Evolutionary conservation across 2,888 invertebrate species (phyloP).

Genomic region (Busseola fusca): DNA sequence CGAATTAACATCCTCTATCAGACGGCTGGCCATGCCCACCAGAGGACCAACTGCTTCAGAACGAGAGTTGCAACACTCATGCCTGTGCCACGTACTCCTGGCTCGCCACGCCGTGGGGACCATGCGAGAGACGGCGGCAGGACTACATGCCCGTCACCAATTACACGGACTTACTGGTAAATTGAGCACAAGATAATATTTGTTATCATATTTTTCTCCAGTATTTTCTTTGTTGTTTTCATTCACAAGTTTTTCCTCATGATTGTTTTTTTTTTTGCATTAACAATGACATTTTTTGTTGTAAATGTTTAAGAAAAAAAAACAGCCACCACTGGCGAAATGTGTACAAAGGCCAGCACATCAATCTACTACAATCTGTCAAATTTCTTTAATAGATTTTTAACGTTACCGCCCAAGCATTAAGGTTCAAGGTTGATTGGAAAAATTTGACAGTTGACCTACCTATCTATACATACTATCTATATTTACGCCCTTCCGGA

Average conservation of each 20-base stretch:
- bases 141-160: constrained; percentile 79
- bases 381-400: no score
- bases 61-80: constrained; percentile 89
- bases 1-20: constrained; percentile 57
- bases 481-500: neutral
- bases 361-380: no score
- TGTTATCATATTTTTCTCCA: neutral
- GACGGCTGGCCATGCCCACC: constrained; percentile 89
- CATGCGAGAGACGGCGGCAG: constrained; percentile 80
- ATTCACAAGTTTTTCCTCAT: neutral
- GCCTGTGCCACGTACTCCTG: constrained; percentile 90
- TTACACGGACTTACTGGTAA: constrained; percentile 81
- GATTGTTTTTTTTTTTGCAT: neutral
- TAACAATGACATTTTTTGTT: no score
- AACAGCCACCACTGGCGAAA: neutral
- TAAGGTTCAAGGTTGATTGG: no score
- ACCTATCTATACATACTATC: no score
- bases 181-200: constrained; percentile 4
- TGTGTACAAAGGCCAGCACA: neutral
- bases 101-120: constrained; percentile 90
- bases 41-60: constrained; percentile 87
- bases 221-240: neutral
- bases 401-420: no score
- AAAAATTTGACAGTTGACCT: no score
- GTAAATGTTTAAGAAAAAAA: no score